A percentile compares a stretch with the other conserved stretches of the same genome.
These are phyloP conservation scores for Patiria pectinifera DNA, from an alignment of 53 echinoderm and acorn worm species.

Conservation along the genomic window DNA sequence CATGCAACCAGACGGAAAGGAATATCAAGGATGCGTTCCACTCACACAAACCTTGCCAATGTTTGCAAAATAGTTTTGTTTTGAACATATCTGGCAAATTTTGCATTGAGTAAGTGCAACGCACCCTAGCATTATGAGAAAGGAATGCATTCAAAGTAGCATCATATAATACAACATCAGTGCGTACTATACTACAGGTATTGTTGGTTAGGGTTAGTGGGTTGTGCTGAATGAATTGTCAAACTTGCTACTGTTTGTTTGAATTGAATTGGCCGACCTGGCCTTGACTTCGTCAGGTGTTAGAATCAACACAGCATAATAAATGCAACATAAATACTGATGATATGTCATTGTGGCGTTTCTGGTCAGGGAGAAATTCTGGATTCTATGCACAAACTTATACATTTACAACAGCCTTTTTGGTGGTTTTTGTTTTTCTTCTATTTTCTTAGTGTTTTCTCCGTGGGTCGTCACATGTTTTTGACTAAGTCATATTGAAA, in stretches of 20 bases:
- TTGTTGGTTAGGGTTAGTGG: not conserved
- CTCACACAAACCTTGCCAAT: too few relatives aligned
- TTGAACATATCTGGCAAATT: not conserved
- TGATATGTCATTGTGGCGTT: too few relatives aligned
- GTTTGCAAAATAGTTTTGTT: not conserved
- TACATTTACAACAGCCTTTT: too few relatives aligned
- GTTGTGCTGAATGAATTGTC: not conserved
- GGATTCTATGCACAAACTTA: too few relatives aligned
- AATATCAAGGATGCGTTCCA: not conserved
- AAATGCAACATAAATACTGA: too few relatives aligned
- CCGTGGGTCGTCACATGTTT: too few relatives aligned
- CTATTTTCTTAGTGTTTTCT: too few relatives aligned
- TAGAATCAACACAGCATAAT: not conserved
- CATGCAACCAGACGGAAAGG: constrained; percentile 1
- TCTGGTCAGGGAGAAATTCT: too few relatives aligned
- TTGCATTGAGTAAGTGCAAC: not conserved
- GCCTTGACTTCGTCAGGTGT: not conserved
- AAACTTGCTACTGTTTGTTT: not conserved
- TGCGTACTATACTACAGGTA: too few relatives aligned
- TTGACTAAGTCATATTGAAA: too few relatives aligned
- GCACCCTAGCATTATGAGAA: not conserved
- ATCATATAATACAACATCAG: not conserved
- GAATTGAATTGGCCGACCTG: not conserved
- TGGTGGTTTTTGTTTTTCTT: too few relatives aligned
- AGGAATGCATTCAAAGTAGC: not conserved